A percentile compares a stretch with the other conserved stretches of the same genome.
Evolutionary conservation across 2,113 vertebrate species (phyloP).

Genomic region (Cacatua alba): DNA sequence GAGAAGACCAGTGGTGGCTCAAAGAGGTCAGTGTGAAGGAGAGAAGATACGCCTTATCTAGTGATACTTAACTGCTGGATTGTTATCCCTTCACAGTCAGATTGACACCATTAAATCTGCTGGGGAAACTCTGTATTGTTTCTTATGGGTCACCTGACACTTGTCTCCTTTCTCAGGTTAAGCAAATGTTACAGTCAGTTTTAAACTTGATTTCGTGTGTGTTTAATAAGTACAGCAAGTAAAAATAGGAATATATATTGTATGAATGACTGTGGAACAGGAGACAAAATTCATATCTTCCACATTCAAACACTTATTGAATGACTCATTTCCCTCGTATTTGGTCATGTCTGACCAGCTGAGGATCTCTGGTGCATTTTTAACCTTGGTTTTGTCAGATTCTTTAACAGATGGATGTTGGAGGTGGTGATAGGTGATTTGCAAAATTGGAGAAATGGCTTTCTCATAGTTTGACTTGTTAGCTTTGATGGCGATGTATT

Average conservation of each 20-base stretch:
- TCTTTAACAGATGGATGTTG: not conserved
- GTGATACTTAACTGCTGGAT: not conserved
- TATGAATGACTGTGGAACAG: not conserved
- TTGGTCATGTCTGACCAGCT: not conserved
- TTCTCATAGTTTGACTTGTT: not conserved
- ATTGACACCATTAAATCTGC: not conserved
- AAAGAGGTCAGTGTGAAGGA: not conserved
- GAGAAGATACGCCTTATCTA: not conserved
- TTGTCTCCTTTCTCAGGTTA: not conserved
- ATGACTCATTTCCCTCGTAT: not conserved
- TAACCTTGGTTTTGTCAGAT: not conserved
- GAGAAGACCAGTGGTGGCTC: not conserved
- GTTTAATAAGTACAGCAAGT: not conserved
- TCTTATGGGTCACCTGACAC: not conserved
- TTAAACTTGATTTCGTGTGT: not conserved
- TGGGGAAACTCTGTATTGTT: not conserved
- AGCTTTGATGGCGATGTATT: not conserved
- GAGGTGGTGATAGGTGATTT: not conserved
- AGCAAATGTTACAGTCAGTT: not conserved
- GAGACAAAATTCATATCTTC: not conserved
- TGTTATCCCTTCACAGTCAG: not conserved
- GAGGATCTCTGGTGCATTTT: not conserved
- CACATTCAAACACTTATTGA: not conserved
- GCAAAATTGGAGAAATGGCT: not conserved
- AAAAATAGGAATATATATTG: not conserved